Conservation (phyloP, 2,797 vertebrate genomes). For the Sebastes matsubarae region DNA sequence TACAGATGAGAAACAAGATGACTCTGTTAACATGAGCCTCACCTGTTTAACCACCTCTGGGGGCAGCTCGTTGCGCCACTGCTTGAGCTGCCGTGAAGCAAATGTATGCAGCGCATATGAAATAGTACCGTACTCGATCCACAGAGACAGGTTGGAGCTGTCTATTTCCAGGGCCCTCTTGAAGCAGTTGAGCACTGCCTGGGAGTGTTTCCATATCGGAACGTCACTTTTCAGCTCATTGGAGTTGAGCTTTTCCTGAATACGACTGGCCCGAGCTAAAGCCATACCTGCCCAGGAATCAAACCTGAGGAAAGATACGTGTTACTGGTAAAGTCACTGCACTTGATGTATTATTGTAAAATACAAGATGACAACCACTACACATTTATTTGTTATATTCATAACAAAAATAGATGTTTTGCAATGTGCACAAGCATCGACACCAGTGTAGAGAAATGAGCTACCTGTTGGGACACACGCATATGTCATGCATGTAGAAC, state of each 20-base stretch:
- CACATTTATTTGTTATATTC: background rate
- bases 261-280: slow-evolving; percentile 94
- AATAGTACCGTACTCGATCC: slow-evolving; percentile 98
- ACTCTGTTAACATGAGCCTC: slow-evolving; percentile 1
- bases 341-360: background rate
- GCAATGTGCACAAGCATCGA: background rate
- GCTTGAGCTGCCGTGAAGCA: slow-evolving; percentile 95
- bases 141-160: slow-evolving; percentile 93
- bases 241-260: slow-evolving; percentile 98
- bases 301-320: slow-evolving; percentile 82
- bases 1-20: background rate
- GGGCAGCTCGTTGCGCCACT: slow-evolving; percentile 90
- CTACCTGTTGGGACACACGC: slow-evolving; percentile 94
- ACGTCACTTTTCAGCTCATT: slow-evolving; percentile 96
- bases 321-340: background rate
- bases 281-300: slow-evolving; percentile 99
- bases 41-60: slow-evolving; percentile 93
- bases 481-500: slow-evolving; percentile 98
- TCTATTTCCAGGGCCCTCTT: slow-evolving; percentile 94
- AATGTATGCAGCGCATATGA: slow-evolving; percentile 96
- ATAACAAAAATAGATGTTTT: background rate
- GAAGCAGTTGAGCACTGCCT: slow-evolving; percentile 94
- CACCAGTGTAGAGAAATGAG: background rate
- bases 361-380: background rate
- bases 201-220: slow-evolving; percentile 95